phyloP scores from a whole-genome alignment of 2,113 vertebrate species.

The Psittacus erithacus region DNA sequence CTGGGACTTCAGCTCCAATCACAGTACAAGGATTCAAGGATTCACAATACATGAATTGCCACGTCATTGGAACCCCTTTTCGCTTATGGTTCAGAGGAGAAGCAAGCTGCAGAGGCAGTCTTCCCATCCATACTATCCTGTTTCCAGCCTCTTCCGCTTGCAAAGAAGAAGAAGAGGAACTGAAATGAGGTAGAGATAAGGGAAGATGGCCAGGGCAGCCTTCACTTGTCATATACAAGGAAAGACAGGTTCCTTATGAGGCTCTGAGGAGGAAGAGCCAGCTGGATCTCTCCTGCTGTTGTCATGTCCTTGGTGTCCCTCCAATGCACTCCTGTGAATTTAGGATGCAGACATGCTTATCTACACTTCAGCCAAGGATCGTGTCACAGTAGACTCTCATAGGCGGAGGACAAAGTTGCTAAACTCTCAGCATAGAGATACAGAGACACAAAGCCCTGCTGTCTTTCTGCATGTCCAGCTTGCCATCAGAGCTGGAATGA shows the following conservation, averaged over 20 bases:
- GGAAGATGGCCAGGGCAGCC: neutral
- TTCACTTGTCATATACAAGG: neutral
- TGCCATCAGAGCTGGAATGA: neutral
- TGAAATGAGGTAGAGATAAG: neutral
- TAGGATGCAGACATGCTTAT: neutral
- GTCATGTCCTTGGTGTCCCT: neutral
- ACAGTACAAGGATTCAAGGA: neutral
- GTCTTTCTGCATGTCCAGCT: neutral
- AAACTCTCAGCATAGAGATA: neutral
- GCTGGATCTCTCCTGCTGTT: neutral
- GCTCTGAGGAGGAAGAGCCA: neutral
- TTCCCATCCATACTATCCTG: neutral
- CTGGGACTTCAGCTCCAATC: neutral
- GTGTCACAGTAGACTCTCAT: neutral
- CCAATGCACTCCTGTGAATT: neutral
- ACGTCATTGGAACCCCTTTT: neutral
- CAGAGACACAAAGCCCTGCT: neutral
- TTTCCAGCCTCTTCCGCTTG: neutral
- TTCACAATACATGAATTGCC: neutral
- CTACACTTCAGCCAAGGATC: neutral
- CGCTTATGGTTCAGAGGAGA: neutral
- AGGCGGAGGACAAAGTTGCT: neutral
- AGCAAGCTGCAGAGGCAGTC: rapidly evolving
- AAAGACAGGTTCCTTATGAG: neutral
- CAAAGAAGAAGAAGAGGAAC: neutral